phyloP scores from a whole-genome alignment of 2,888 invertebrate species.

The Chrysina gloriosa region DNA sequence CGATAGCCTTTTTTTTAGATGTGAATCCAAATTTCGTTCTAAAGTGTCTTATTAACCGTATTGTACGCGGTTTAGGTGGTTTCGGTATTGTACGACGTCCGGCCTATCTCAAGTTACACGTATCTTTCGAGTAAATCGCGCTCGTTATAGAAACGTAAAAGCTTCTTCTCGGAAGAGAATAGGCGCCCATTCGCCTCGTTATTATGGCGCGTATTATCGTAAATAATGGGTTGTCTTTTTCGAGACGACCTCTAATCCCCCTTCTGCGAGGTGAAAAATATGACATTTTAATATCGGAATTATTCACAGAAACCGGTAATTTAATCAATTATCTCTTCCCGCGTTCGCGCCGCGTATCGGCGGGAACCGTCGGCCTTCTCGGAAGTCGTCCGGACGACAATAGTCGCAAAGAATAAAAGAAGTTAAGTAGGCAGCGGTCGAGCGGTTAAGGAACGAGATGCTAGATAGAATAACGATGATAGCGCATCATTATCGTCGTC shows the following conservation, averaged over 20 bases:
- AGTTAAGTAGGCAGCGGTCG: too few species aligned
- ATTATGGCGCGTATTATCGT: constrained; percentile 30
- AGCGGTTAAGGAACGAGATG: too few species aligned
- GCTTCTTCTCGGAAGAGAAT: constrained; percentile 7
- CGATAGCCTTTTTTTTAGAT: too few species aligned
- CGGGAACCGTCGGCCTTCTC: background rate
- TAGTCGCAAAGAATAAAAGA: too few species aligned
- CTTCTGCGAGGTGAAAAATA: constrained; percentile 26
- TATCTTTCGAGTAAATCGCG: too few species aligned
- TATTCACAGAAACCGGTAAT: constrained; percentile 43
- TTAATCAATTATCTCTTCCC: constrained; percentile 42
- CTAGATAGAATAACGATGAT: too few species aligned
- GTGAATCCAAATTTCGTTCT: too few species aligned
- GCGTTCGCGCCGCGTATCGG: background rate
- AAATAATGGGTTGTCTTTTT: constrained; percentile 31
- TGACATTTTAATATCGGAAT: constrained; percentile 45
- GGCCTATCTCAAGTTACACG: too few species aligned
- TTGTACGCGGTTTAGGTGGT: too few species aligned
- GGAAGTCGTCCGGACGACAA: constrained; percentile 28
- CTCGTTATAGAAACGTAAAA: background rate
- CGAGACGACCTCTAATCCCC: background rate
- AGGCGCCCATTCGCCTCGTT: background rate
- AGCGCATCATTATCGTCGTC: too few species aligned
- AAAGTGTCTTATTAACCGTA: too few species aligned
- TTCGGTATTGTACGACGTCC: too few species aligned